Evolutionary conservation across 2,888 invertebrate species (phyloP), one percentile per base, ranked within the genome.

Genomic region (Himalopsyche anomala): DNA sequence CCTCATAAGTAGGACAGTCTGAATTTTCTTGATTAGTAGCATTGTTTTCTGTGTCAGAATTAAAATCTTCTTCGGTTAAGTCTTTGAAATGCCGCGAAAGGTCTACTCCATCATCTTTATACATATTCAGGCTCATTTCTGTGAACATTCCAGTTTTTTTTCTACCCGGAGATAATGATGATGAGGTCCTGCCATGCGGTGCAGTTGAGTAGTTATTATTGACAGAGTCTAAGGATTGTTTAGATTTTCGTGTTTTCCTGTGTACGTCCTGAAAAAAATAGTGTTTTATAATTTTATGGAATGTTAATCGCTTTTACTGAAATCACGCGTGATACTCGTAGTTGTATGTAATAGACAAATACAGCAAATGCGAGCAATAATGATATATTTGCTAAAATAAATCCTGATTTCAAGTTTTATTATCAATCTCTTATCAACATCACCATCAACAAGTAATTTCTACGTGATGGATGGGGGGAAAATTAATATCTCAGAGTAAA

Each of bases 1-100:
- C 87, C 82, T 88, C 87, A 55, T 87, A 88, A 51, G 85, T 87
- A 0, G 87, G 87, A 62, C 84, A 84, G 28, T 87, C 87, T 17
- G 85, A 82, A 55, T 86, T 83, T 11, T 87, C 87, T 9, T 51
- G 19, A 11, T 28, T 51, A n/a, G 55, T 28, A 3, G 80, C 82
- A 5, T 38, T 45, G n/a, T 83, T 82, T 40, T 87, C 86, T 17
- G 83, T 85, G 56, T 84, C 84, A 9, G 86, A 85, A 55, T 87
- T 79, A 17, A 86, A 82, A 54, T 88, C 87, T 15, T 86, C 84
- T 51, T 82, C 69, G 5, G 84, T 54, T 12, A 88, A 12, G 54
- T 88, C 80, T 85, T 87, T 88, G 56, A 88, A 88, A 56, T 88
- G 88, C 55, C 88, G 51, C 4, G 88, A 86, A 45, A 88, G 81